Conservation (phyloP, 2,888 invertebrate genomes). For the Megaustenia siamemsis region DNA sequence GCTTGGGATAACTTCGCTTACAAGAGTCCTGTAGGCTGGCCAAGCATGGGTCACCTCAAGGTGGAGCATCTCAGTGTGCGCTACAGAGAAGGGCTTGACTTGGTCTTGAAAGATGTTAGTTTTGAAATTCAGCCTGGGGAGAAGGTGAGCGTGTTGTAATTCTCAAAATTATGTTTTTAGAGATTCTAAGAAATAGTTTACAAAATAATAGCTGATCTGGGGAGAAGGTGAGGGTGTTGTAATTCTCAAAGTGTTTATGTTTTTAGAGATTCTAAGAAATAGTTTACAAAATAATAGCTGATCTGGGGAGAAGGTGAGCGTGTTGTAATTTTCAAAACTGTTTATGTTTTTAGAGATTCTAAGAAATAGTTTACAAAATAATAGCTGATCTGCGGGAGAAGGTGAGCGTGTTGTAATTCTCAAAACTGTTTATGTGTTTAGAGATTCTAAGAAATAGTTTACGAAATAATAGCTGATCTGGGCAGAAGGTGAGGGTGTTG, state of each 20-base stretch:
- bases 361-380: too few species aligned
- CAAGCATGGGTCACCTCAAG: conserved; percentile 71
- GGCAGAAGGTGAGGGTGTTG: conserved; percentile 73
- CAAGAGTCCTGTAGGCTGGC: conserved; percentile 74
- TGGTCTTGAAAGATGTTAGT: conserved; percentile 71
- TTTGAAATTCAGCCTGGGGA: conserved; percentile 68
- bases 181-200: too few species aligned
- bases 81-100: conserved; percentile 72
- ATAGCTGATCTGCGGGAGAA: conserved; percentile 75
- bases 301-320: conserved; percentile 73
- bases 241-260: too few species aligned
- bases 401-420: too few species aligned
- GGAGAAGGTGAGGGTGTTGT: conserved; percentile 73
- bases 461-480: too few species aligned
- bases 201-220: too few species aligned
- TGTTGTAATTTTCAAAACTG: too few species aligned
- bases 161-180: background rate
- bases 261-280: too few species aligned
- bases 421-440: background rate
- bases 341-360: background rate
- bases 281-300: too few species aligned
- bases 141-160: conserved; percentile 72
- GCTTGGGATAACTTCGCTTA: conserved; percentile 66
- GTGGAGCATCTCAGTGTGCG: conserved; percentile 75
- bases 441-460: too few species aligned